These are phyloP conservation scores for Pachyrhynchus sulphureomaculatus DNA, from an alignment of 1,140 invertebrate species.

Conservation along the genomic window DNA sequence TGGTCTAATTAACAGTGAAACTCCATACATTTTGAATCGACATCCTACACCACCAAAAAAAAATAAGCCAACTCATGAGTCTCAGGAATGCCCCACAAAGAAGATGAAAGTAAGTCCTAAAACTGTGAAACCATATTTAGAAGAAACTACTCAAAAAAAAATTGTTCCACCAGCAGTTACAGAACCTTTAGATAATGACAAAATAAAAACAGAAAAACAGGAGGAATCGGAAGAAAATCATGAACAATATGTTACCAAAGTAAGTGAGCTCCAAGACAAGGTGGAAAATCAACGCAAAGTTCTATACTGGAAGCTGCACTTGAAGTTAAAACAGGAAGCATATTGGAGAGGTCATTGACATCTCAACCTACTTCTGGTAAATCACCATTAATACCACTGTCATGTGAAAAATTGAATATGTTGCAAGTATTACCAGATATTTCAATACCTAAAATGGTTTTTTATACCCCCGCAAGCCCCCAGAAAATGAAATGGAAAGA, in stretches of 20 bases:
- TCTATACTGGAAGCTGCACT: constrained; percentile 48
- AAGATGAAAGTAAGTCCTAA: constrained; percentile 35
- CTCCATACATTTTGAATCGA: constrained; percentile 22
- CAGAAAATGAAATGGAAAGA: constrained; percentile 40
- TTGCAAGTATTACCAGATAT: constrained; percentile 22
- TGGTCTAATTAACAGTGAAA: constrained; percentile 57
- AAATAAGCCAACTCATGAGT: constrained; percentile 20
- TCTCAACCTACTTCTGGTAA: constrained; percentile 39
- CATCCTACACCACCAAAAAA: constrained; percentile 31
- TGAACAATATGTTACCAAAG: constrained; percentile 34
- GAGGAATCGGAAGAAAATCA: constrained; percentile 25
- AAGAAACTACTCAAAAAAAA: constrained; percentile 11
- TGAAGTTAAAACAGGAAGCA: constrained; percentile 44
- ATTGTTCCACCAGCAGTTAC: neutral
- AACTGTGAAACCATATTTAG: constrained; percentile 7
- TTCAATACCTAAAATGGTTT: constrained; percentile 37
- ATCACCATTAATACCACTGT: neutral
- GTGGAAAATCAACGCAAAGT: constrained; percentile 34
- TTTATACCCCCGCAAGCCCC: constrained; percentile 43
- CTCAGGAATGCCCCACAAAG: constrained; percentile 33
- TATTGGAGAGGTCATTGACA: constrained; percentile 48
- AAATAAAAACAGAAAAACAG: constrained; percentile 28
- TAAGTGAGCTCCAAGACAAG: constrained; percentile 37
- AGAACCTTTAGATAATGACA: constrained; percentile 33
- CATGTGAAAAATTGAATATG: constrained; percentile 25